Percentiles rank a stretch among this genome's conserved stretches.
Evolutionary conservation across 2,888 invertebrate species (phyloP).

Genomic region (Notodonta dromedarius): DNA sequence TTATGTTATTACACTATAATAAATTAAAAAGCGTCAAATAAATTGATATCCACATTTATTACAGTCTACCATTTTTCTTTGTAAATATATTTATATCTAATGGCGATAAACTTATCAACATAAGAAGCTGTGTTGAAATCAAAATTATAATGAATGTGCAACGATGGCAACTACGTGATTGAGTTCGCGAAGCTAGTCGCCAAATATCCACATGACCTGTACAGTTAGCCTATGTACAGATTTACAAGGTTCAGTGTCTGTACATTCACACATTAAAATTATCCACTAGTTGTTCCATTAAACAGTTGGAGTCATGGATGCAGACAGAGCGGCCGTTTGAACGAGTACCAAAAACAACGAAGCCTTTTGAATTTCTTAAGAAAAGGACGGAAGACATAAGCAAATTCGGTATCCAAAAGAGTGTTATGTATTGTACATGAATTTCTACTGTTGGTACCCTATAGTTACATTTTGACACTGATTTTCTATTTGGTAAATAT

Average conservation of each 20-base stretch:
- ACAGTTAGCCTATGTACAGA: slow-evolving; percentile 77
- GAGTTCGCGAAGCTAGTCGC: slow-evolving; percentile 78
- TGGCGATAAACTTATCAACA: slow-evolving; percentile 57
- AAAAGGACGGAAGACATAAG: slow-evolving; percentile 82
- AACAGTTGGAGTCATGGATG: slow-evolving; percentile 43
- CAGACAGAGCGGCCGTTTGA: slow-evolving; percentile 37
- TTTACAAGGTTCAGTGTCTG: slow-evolving; percentile 55
- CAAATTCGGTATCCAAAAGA: slow-evolving; percentile 63
- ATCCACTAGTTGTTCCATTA: slow-evolving; percentile 52
- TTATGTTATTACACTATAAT: slow-evolving; percentile 52
- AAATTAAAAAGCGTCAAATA: slow-evolving; percentile 63
- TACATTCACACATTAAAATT: slow-evolving; percentile 55
- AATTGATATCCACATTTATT: slow-evolving; percentile 54
- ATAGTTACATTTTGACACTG: slow-evolving; percentile 78
- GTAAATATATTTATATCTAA: slow-evolving; percentile 65
- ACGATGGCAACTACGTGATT: slow-evolving; percentile 63
- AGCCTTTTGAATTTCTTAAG: slow-evolving; percentile 55
- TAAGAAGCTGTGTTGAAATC: slow-evolving; percentile 62
- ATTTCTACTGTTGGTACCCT: slow-evolving; percentile 72
- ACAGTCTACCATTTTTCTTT: slow-evolving; percentile 80
- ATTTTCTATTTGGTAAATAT: slow-evolving; percentile 58
- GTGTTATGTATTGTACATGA: slow-evolving; percentile 58
- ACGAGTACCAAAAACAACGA: slow-evolving; percentile 41
- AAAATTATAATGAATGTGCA: slow-evolving; percentile 62
- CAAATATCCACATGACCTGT: slow-evolving; percentile 85